Evolutionary conservation across 2,888 invertebrate genomes (phyloP), one percentile per base, ranked within the genome.

Genomic region (Tenthredo scrophulariae): DNA sequence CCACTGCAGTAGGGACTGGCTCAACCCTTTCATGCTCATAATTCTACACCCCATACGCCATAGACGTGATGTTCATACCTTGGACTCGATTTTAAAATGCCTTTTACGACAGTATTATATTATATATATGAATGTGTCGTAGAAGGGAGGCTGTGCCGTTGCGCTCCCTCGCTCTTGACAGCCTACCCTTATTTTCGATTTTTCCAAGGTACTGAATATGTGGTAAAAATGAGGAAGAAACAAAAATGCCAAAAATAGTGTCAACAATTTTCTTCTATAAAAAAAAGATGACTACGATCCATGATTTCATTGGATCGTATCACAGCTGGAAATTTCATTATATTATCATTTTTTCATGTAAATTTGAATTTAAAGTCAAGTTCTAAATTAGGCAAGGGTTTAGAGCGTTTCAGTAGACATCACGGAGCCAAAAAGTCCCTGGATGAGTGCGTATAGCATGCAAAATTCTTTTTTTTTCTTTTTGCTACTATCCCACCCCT

Each of bases 401-500:
- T 54, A 6, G n/a, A 54, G n/a, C 54, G n/a, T 54, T 54, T n/a
- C 50, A 50, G 50, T 18, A 50, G 26, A 62, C 4, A 29, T 62
- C n/a, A n/a, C 7, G 54, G 18, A 54, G 54, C 54, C n/a, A 54
- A 54, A 54, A 54, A n/a, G 54, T 54, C 54, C 50, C 54, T 54
- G 62, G 62, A 62, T 62, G 26, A 62, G 26, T 62, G n/a, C 22
- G 22, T 62, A 62, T 7, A 46, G 26, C 13, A n/a, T 70, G 70
- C 6, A 72, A 40, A 18, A 40, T 72, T n/a, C 72, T 40, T 26
- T 40, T 74, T 40, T 40, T 26, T 72, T 74, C 40, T 72, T 43
- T 43, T 43, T 26, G 74, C 74, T 4, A 43, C 43, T 26, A 26
- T 43, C 74, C 74, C 74, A 40, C 74, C 74, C 74, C 67, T 74